These are phyloP conservation scores for Spheniscus humboldti DNA, from an alignment of 2,797 vertebrate genomes.

Conservation along the genomic window DNA sequence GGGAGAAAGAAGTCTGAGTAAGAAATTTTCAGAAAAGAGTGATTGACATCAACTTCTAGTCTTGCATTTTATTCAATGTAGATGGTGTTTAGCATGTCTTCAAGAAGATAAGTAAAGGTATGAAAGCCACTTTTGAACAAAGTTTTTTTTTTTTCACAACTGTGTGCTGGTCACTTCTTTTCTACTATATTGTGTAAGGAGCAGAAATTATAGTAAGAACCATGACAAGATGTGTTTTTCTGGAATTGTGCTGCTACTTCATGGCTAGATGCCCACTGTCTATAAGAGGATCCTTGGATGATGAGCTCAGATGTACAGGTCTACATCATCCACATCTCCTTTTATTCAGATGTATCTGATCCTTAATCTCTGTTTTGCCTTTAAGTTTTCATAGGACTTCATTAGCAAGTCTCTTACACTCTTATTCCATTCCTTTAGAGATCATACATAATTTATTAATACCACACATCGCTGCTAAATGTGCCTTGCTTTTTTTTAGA, in stretches of 20 bases:
- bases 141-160: not conserved
- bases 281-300: not conserved
- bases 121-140: not conserved
- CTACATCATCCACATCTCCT: not conserved
- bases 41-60: not conserved
- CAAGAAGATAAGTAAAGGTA: not conserved
- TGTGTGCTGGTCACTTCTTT: not conserved
- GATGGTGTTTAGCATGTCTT: not conserved
- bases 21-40: not conserved
- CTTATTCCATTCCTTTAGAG: not conserved
- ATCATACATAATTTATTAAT: not conserved
- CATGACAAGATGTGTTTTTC: not conserved
- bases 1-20: not conserved
- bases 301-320: not conserved
- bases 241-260: not conserved
- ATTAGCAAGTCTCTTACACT: not conserved
- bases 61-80: not conserved
- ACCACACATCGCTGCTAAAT: not conserved
- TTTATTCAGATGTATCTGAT: not conserved
- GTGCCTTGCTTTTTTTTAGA: not conserved
- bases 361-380: not conserved
- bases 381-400: not conserved
- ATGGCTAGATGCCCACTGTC: not conserved
- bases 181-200: not conserved
- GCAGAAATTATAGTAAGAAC: not conserved